phyloP scores from a whole-genome alignment of 2,797 vertebrate species.

The Spinus olivaceus region DNA sequence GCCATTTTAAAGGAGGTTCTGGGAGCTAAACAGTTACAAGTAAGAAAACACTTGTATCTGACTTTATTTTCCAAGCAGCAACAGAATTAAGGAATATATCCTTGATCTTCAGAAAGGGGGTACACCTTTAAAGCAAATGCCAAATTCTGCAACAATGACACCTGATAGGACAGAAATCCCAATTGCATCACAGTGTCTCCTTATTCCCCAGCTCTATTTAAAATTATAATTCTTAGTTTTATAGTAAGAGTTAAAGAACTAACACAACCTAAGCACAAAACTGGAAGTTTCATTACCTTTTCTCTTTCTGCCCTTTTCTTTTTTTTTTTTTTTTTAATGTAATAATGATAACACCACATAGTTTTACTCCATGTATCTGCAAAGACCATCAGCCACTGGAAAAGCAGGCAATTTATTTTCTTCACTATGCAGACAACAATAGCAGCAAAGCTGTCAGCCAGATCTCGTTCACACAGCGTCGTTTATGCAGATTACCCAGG shows the following conservation, averaged over 20 bases:
- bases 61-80: background rate
- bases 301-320: background rate
- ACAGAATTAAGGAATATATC: background rate
- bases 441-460: background rate
- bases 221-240: background rate
- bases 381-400: background rate
- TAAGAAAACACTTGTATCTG: background rate
- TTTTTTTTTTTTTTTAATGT: background rate
- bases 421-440: background rate
- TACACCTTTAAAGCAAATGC: background rate
- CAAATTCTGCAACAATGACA: background rate
- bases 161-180: background rate
- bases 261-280: background rate
- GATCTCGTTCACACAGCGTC: background rate
- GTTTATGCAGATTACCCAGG: background rate
- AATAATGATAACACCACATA: background rate
- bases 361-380: background rate
- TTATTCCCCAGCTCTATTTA: background rate
- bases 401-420: background rate
- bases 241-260: background rate
- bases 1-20: background rate
- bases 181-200: background rate
- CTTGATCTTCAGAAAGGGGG: background rate
- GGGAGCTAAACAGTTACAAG: background rate
- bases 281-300: background rate